Evolutionary conservation across 2,888 invertebrate species (phyloP), one percentile per base, ranked within the genome.

Genomic region (Macaria notata): DNA sequence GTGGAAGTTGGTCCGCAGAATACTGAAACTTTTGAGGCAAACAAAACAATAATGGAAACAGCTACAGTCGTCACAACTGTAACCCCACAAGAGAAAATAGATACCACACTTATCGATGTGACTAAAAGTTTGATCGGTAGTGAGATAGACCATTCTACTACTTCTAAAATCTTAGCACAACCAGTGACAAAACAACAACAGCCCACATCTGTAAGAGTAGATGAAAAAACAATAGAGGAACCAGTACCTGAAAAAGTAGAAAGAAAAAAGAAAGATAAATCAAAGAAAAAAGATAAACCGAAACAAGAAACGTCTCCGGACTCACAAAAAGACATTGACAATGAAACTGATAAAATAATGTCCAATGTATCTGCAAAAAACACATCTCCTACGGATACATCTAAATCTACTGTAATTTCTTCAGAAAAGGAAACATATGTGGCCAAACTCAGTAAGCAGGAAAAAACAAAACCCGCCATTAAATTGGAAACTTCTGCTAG

Each of bases 41-140:
- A n/a, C 19, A 9, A 33, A 41, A 9, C 39, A 29, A 8, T 6
- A 45, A 38, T 44, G 9, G 48, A 54, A 44, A 29, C 29, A n/a
- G 49, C 36, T 42, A 33, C 19, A 31, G n/a, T 29, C 9, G 52
- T 31, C 7, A 38, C 31, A 9, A 49, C 3, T 4, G 41, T 8
- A 29, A 3, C 29, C 2, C 29, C n/a, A 46, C 46, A 46, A 45
- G 29, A 43, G 6, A 31, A 60, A 7, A 70, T 68, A 61, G 71
- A 72, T 19, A 61, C 54, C 3, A 59, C 59, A 48, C 56, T 74
- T 4, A 54, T 68, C 9, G 74, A 79, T 57, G 63, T 74, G 3
- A 77, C 75, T 3, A 75, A 72, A 39, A 70, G 55, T 42, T 66
- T 82, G 4, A 73, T 83, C 33, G 74, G 62, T 5, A 79, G 70